These are phyloP conservation scores for Asobara japonica DNA, from an alignment of 1,140 invertebrate species.

Conservation along the genomic window DNA sequence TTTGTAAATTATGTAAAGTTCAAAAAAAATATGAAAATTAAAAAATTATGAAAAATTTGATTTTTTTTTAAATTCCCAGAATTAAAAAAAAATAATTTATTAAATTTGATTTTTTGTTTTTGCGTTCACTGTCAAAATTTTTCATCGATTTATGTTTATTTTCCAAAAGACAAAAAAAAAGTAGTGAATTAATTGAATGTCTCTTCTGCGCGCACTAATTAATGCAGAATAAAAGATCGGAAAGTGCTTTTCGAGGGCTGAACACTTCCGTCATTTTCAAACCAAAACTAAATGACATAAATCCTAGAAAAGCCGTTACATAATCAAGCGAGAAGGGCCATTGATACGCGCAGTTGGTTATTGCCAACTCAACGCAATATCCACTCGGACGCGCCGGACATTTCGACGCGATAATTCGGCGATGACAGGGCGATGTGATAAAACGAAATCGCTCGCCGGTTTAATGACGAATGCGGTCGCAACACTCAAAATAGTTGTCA, in stretches of 20 bases:
- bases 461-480: not conserved
- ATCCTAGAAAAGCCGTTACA: constrained; percentile 1
- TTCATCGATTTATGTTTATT: too few relatives aligned
- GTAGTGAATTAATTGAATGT: not conserved
- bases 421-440: not conserved
- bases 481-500: not conserved
- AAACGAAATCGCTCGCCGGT: constrained; percentile 3
- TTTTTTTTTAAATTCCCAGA: too few relatives aligned
- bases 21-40: too few relatives aligned
- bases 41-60: too few relatives aligned
- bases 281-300: not conserved
- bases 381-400: not conserved
- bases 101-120: too few relatives aligned
- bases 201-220: not conserved
- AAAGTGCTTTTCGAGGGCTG: not conserved
- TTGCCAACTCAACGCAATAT: constrained; percentile 5
- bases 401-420: not conserved
- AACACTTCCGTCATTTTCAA: not conserved
- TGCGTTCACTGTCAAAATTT: too few relatives aligned
- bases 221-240: not conserved
- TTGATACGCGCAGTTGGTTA: not conserved
- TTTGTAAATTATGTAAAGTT: too few relatives aligned
- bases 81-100: too few relatives aligned
- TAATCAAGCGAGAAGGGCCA: not conserved
- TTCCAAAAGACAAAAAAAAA: too few relatives aligned